These are phyloP conservation scores for Rhinoraja longicauda DNA, from an alignment of 2,797 vertebrate species.

Conservation along the genomic window DNA sequence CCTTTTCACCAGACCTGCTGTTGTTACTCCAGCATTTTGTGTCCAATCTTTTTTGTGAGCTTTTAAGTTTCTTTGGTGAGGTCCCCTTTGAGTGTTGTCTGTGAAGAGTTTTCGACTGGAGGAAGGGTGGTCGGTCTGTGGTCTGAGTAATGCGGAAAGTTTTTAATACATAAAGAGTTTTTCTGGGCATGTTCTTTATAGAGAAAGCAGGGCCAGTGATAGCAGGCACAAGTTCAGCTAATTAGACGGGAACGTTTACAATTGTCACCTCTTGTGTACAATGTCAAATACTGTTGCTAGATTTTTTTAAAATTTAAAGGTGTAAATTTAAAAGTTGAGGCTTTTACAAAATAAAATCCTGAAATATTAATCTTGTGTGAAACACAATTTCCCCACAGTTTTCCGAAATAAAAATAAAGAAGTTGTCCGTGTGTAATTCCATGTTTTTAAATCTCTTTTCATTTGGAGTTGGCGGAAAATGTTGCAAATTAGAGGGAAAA, in stretches of 20 bases:
- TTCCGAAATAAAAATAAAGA: too few species aligned
- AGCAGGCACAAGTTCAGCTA: too few species aligned
- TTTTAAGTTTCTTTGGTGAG: not conserved
- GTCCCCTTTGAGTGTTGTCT: not conserved
- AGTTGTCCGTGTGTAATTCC: not conserved
- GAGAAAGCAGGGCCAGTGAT: not conserved
- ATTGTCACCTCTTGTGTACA: not conserved
- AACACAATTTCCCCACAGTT: not conserved
- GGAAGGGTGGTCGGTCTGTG: not conserved
- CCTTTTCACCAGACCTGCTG: too few species aligned
- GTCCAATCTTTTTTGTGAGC: not conserved
- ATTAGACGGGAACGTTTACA: not conserved
- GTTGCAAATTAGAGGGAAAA: not conserved
- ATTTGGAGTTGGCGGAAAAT: slow-evolving; percentile 2
- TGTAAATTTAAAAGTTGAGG: too few species aligned
- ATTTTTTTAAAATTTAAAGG: too few species aligned
- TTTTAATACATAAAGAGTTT: not conserved
- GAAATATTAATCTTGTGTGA: not conserved
- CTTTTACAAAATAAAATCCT: too few species aligned
- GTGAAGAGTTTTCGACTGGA: not conserved
- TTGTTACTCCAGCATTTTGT: too few species aligned
- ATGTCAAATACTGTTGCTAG: not conserved
- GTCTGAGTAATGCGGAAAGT: not conserved
- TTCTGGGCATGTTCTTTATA: not conserved
- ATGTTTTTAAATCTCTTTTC: too few species aligned